Base-by-base conservation (phyloP, 1,140 invertebrate genomes). In the Carposina sasakii region DNA sequence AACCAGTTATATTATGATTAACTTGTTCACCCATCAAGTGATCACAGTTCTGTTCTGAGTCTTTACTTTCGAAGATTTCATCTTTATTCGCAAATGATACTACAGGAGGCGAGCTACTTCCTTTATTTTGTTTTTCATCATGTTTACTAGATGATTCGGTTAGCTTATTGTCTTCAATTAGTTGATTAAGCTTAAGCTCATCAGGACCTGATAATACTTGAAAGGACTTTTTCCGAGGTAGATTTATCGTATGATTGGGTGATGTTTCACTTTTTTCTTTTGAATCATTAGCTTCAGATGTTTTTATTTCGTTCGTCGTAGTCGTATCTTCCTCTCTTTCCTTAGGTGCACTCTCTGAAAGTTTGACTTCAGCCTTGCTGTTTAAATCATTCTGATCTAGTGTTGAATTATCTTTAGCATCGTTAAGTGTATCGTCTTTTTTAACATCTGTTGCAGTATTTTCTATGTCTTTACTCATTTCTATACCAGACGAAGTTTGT, bases 81-180 rank as follows among this genome's bases (percentile, higher is more conserved):
- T 81, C 66, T 55, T 70, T 78, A 47, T 71, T 69, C 40, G 73
- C 74, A 58, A 79, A 79, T 9, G 75, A 79, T 10, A 78, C 76
- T 22, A 52, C 54, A 4, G 69, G 60, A 17, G 66, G 69, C 46
- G 44, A 49, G 56, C 39, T 61, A 67, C 71, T 79, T 33, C 67
- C 65, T 42, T 65, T 58, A 8, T 63, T 63, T 73, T 44, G 51
- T 57, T 23, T 78, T 12, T 21, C 36, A 3, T 39, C 36, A 3
- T 17, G 12, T 6, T 28, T 12, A 6, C 6, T 28, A 12, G 6
- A 6, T 28, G 24, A 5, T 28, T 6, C 12, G 12, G 24, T 28
- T 9, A 15, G 8, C 22, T 39, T 20, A 2, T 36, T 36, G 9
- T 36, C 33, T 13, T 36, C 16, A n/a, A n/a, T n/a, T n/a, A n/a